Evolutionary conservation across 2,113 vertebrate genomes (phyloP).

Genomic region (Trogon melanurus): DNA sequence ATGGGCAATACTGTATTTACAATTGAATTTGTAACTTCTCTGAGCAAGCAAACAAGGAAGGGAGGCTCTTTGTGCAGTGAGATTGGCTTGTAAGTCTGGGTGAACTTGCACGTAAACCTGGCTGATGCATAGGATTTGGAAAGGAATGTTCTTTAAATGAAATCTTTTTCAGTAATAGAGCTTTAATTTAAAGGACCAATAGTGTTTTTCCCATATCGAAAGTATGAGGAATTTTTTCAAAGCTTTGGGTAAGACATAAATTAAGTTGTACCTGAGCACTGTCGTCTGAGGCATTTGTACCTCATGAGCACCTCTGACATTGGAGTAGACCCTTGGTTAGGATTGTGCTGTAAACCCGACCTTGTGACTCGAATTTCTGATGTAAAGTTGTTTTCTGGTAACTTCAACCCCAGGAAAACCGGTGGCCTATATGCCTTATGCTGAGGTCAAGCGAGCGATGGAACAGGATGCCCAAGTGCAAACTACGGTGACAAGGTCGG

Average conservation of each 20-base stretch:
- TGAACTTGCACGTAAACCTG: background rate
- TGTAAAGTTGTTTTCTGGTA: background rate
- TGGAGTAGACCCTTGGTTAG: background rate
- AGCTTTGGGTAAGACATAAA: background rate
- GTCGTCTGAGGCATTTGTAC: background rate
- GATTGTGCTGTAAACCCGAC: constrained; percentile 10
- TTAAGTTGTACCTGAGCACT: background rate
- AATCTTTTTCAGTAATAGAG: background rate
- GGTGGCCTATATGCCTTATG: constrained; percentile 85
- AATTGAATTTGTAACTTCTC: background rate
- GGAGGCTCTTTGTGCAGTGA: background rate
- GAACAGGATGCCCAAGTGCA: constrained; percentile 85
- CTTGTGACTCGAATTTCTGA: constrained; percentile 42
- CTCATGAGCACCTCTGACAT: background rate
- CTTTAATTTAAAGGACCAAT: background rate
- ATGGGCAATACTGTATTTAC: background rate
- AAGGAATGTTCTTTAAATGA: background rate
- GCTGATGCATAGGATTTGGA: background rate
- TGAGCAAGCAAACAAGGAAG: background rate
- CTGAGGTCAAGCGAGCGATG: constrained; percentile 85
- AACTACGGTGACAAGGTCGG: constrained; percentile 77
- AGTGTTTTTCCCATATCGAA: background rate
- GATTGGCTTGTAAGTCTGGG: background rate
- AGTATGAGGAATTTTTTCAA: background rate
- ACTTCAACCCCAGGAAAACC: constrained; percentile 83